Evolutionary conservation across 2,888 invertebrate genomes (phyloP), one percentile per base, ranked within the genome.

Genomic region (Athetis lepigone): DNA sequence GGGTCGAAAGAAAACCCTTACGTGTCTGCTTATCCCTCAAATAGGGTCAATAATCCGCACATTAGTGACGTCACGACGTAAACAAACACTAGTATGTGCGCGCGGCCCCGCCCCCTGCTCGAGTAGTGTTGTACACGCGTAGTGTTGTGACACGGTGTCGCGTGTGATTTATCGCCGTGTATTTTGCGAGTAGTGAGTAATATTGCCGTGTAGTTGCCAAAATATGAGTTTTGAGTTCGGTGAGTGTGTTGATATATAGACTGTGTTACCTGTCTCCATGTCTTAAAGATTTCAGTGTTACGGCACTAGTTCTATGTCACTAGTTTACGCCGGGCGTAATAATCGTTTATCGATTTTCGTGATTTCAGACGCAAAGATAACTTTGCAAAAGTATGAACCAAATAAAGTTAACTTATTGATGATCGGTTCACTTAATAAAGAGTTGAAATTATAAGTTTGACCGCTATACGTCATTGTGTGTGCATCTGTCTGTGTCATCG

Each of bases 11-110:
- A 2, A 25, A 46, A 64, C 13, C 8, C 36, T 42, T 5, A 27
- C 18, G 18, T 47, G 7, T 63, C 11, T 8, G 4, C 9, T 4
- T 40, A 29, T 36, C 40, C 7, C 46, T 8, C 11, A 18, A 21
- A 18, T 21, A 49, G 36, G 33, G 52, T 50, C 43, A 54, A 33
- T 51, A 73, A 46, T 42, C 57, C 36, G 43, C 55, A 49, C 27
- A 69, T 70, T 50, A 66, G 46, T 66, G 66, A 64, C 49, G 58
- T 74, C 47, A 61, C 29, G 21, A 19, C 46, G 70, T 78, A 63
- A 76, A 76, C 78, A 63, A 63, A 54, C 43, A 63, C 11, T 25
- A 40, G 18, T 64, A 62, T 70, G 75, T 56, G 77, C 27, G 43
- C 19, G 25, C 23, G 25, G 36, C 13, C 43, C 57, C 64, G 54